Evolutionary conservation across 1,140 invertebrate genomes (phyloP).

Genomic region (Drosophila baimaii): DNA sequence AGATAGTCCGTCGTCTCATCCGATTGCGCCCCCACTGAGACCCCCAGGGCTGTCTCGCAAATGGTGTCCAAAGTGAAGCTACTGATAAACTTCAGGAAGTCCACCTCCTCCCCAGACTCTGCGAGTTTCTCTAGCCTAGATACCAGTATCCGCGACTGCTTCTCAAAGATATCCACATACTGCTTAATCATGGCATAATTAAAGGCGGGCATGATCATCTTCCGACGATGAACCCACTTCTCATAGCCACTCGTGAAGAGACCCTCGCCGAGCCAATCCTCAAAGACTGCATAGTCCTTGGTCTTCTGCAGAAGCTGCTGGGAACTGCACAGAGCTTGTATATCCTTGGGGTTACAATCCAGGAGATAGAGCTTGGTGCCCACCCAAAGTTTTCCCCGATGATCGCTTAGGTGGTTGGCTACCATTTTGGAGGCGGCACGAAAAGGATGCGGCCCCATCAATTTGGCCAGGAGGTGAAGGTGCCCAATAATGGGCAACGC

Average conservation of each 20-base stretch:
- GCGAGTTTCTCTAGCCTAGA: conserved; percentile 12
- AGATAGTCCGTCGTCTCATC: conserved; percentile 47
- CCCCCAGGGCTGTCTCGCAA: conserved; percentile 65
- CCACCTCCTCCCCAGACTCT: conserved; percentile 15
- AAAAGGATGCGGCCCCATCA: conserved; percentile 50
- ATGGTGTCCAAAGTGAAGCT: conserved; percentile 64
- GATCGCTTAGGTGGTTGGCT: conserved; percentile 46
- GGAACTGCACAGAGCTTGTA: conserved; percentile 59
- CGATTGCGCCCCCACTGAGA: conserved; percentile 42
- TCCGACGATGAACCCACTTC: conserved; percentile 92
- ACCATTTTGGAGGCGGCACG: conserved; percentile 33
- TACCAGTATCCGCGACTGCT: conserved; percentile 50
- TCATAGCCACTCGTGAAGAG: conserved; percentile 87
- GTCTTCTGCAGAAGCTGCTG: conserved; percentile 85
- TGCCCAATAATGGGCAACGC: conserved; percentile 57
- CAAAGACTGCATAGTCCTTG: conserved; percentile 85
- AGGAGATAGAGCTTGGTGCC: conserved; percentile 62
- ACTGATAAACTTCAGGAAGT: conserved; percentile 55
- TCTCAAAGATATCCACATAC: conserved; percentile 52
- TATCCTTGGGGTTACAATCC: conserved; percentile 72
- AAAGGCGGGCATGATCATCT: conserved; percentile 93
- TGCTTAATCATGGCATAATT: conserved; percentile 90
- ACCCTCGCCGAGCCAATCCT: conserved; percentile 88
- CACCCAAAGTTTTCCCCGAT: conserved; percentile 66
- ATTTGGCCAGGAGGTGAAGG: conserved; percentile 52